A percentile compares a stretch with the other conserved stretches of the same genome.
Evolutionary conservation across 2,888 invertebrate genomes (phyloP).

Genomic region (Plebejus argus): DNA sequence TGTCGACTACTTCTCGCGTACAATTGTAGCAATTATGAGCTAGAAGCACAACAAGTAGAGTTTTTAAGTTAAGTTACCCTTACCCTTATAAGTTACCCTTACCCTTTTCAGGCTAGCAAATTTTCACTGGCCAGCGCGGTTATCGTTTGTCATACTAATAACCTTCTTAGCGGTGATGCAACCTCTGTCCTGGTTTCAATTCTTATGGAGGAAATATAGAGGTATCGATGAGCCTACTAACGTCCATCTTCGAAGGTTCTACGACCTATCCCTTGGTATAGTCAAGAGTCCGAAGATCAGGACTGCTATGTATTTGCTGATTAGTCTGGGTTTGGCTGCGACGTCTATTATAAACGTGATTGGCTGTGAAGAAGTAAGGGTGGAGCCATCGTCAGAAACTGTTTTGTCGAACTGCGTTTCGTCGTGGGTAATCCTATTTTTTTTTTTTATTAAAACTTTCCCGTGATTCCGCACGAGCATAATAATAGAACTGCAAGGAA

Average conservation of each 20-base stretch:
- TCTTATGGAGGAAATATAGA: conserved; percentile 81
- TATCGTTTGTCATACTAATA: conserved; percentile 53
- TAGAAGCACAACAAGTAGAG: background rate
- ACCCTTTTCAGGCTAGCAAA: conserved; percentile 56
- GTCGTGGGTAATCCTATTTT: conserved; percentile 69
- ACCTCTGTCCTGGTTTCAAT: conserved; percentile 88
- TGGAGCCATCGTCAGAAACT: conserved; percentile 51
- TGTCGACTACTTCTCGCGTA: background rate
- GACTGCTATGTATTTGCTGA: conserved; percentile 83
- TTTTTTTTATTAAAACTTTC: background rate
- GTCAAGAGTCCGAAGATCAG: conserved; percentile 83
- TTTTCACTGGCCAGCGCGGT: conserved; percentile 62
- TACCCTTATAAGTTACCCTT: conserved; percentile 39
- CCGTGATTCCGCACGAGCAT: background rate
- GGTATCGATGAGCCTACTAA: conserved; percentile 80
- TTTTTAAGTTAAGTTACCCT: background rate
- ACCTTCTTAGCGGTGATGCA: conserved; percentile 75
- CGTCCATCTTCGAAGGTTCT: conserved; percentile 77
- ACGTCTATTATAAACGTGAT: conserved; percentile 85
- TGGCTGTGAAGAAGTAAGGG: conserved; percentile 59
- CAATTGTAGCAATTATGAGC: no score
- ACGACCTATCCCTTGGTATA: conserved; percentile 81
- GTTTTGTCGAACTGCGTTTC: conserved; percentile 72
- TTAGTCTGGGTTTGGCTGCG: conserved; percentile 83
- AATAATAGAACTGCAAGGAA: background rate